phyloP scores from a whole-genome alignment of 2,797 vertebrate genomes.

The Echeneis naucrates region DNA sequence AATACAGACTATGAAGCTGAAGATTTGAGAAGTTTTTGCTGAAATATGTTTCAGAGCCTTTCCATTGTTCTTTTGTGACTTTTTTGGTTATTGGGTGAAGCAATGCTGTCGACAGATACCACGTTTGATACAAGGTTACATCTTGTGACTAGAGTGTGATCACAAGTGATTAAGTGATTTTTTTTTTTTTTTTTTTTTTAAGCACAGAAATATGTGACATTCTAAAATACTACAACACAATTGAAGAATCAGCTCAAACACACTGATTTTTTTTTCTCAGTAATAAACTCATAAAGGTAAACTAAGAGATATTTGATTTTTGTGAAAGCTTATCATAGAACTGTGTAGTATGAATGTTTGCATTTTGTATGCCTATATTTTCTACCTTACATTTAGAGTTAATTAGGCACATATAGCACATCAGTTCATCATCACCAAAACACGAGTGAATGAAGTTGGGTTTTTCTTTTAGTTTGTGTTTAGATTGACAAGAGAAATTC shows the following conservation, averaged over 20 bases:
- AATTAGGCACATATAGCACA: constrained; percentile 43
- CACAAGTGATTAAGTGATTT: constrained; percentile 10
- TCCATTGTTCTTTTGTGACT: constrained; percentile 1
- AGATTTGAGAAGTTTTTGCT: constrained; percentile 50
- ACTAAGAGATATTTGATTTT: constrained; percentile 16
- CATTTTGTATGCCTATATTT: constrained; percentile 31
- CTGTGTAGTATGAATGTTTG: constrained; percentile 20
- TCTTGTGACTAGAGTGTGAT: constrained; percentile 13
- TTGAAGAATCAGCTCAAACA: constrained; percentile 34
- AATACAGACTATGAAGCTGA: constrained; percentile 55
- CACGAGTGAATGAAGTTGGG: constrained; percentile 22
- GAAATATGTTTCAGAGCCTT: constrained; percentile 51
- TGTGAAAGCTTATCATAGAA: constrained; percentile 22
- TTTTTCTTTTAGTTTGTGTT: constrained; percentile 11
- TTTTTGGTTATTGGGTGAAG: constrained; percentile 7
- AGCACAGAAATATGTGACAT: constrained; percentile 47
- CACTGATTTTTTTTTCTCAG: constrained; percentile 21
- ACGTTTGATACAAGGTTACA: too few species aligned
- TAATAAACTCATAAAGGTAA: constrained; percentile 9
- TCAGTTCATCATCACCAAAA: constrained; percentile 31
- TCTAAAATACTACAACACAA: constrained; percentile 27
- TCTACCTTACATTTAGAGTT: constrained; percentile 32
- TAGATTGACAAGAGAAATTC: too few species aligned
- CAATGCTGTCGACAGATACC: constrained; percentile 14
- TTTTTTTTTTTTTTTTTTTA: too few species aligned